Evolutionary conservation across 2,888 invertebrate genomes (phyloP).

Genomic region (Aricia artaxerxes): DNA sequence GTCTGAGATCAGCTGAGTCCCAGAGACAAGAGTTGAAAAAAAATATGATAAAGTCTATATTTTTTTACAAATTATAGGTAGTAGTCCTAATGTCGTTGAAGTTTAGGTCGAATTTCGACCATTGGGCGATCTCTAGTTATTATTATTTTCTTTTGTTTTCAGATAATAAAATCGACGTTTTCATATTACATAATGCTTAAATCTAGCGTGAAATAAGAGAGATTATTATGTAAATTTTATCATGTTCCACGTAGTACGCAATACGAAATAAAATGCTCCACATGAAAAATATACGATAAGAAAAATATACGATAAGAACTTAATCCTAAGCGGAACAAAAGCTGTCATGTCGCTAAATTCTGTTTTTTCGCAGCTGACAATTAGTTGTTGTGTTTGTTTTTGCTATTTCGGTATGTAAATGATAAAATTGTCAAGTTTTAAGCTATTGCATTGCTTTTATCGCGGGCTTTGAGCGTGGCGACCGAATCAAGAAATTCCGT

Average conservation of each 20-base stretch:
- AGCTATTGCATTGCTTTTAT: too few species aligned
- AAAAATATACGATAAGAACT: not conserved
- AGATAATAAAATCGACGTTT: constrained; percentile 52
- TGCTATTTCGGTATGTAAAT: not conserved
- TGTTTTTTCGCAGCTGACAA: not conserved
- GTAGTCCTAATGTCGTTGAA: too few species aligned
- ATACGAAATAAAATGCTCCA: not conserved
- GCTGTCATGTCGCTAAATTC: not conserved
- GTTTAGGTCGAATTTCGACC: too few species aligned
- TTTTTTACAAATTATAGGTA: too few species aligned
- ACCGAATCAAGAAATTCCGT: too few species aligned
- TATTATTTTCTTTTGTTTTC: constrained; percentile 41
- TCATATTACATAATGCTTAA: constrained; percentile 51
- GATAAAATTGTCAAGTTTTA: too few species aligned
- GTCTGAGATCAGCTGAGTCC: too few species aligned
- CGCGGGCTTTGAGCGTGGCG: too few species aligned
- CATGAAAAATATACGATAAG: constrained; percentile 3
- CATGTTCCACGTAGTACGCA: constrained; percentile 4
- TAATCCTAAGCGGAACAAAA: not conserved
- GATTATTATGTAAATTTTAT: constrained; percentile 3
- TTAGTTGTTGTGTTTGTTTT: not conserved
- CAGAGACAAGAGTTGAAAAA: too few species aligned
- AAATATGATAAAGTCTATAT: too few species aligned
- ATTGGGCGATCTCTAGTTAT: too few species aligned
- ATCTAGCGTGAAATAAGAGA: constrained; percentile 41